Conservation (phyloP, 1,140 invertebrate species). For the Eciton burchellii region DNA sequence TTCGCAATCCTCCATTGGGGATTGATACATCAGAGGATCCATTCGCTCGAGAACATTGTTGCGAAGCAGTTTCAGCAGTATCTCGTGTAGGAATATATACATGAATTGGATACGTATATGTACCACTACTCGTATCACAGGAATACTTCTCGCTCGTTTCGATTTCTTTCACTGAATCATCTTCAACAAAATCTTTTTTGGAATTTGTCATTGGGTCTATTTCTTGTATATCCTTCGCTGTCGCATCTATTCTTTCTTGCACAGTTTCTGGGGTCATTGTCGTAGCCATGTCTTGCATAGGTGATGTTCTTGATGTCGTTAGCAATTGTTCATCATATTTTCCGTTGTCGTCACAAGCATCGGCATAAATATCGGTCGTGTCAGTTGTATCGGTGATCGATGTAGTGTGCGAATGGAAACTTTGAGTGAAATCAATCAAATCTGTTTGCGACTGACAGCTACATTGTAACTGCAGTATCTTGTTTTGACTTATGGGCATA, state of each 20-base stretch:
- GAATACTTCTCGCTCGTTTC: not conserved
- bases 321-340: not conserved
- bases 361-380: not conserved
- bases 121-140: no score
- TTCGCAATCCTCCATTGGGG: not conserved
- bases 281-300: not conserved
- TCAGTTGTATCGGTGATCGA: constrained; percentile 34
- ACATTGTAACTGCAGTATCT: constrained; percentile 6
- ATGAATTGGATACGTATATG: no score
- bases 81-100: not conserved
- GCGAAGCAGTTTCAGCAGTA: not conserved
- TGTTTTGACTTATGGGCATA: constrained; percentile 1
- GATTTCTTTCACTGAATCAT: not conserved
- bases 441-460: constrained; percentile 31
- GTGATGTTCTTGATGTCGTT: not conserved
- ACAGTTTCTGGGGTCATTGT: no score
- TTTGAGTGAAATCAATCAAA: constrained; percentile 59
- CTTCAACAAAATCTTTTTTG: not conserved
- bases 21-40: not conserved
- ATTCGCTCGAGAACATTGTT: not conserved
- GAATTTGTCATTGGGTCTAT: not conserved
- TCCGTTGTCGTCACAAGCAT: not conserved
- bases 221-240: not conserved
- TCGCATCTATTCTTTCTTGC: not conserved
- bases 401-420: constrained; percentile 68